These are phyloP conservation scores for Syngnathoides biaculeatus DNA, from an alignment of 2,113 vertebrate genomes.

Conservation along the genomic window DNA sequence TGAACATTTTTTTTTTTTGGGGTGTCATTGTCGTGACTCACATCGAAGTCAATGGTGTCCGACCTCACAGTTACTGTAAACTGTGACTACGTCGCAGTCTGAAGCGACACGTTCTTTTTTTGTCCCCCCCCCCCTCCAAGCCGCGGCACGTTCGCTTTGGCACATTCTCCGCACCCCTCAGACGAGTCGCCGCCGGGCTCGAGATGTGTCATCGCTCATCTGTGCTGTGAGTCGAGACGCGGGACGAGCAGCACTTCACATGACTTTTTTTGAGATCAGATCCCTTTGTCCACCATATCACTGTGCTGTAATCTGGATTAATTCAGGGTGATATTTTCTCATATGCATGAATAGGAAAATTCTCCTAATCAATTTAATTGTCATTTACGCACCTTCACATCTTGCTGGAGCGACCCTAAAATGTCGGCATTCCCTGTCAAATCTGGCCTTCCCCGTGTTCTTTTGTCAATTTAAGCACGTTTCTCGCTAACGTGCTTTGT, in stretches of 20 bases:
- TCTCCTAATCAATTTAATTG: neutral
- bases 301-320: neutral
- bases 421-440: too few species aligned
- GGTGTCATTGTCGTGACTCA: slow-evolving; percentile 44
- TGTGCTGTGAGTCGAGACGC: slow-evolving; percentile 58
- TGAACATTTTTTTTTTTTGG: neutral
- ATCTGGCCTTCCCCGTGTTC: too few species aligned
- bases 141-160: slow-evolving; percentile 44
- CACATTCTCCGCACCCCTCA: slow-evolving; percentile 39
- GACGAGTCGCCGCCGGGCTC: slow-evolving; percentile 18
- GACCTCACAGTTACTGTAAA: slow-evolving; percentile 47
- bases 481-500: too few species aligned
- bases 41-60: slow-evolving; percentile 23
- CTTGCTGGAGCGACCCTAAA: too few species aligned
- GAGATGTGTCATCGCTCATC: slow-evolving; percentile 66
- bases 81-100: slow-evolving; percentile 58
- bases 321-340: neutral
- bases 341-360: neutral
- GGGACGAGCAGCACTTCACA: slow-evolving; percentile 40
- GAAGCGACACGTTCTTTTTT: slow-evolving; percentile 62
- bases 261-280: slow-evolving; percentile 13
- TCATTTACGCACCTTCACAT: too few species aligned
- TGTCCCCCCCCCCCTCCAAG: slow-evolving; percentile 26
- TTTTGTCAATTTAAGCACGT: too few species aligned
- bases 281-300: neutral